Percentiles rank a stretch among this genome's conserved stretches.
Evolutionary conservation across 2,113 vertebrate genomes (phyloP).

Genomic region (Sphaerodactylus townsendi): DNA sequence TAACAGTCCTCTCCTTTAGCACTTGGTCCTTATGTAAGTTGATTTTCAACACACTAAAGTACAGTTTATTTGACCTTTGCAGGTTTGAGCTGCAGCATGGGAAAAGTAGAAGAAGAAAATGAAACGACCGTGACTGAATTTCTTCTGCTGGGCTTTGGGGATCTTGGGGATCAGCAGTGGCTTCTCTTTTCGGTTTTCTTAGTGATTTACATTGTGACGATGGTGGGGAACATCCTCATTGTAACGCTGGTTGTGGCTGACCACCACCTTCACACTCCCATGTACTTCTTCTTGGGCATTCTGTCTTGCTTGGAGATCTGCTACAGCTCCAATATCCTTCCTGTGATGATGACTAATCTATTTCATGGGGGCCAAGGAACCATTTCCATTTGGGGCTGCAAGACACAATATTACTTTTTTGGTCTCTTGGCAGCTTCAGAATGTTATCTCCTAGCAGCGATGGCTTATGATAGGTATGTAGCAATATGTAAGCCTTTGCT

Average conservation of each 20-base stretch:
- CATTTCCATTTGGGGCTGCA: conserved; percentile 25
- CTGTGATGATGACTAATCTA: conserved; percentile 22
- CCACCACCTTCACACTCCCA: conserved; percentile 8
- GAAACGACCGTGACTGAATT: not conserved
- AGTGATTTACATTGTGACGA: conserved; percentile 3
- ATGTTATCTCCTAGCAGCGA: conserved; percentile 37
- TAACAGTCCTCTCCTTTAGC: not conserved
- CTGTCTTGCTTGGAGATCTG: conserved; percentile 6
- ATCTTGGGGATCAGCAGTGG: not conserved
- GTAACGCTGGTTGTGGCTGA: not conserved
- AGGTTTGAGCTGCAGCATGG: not conserved
- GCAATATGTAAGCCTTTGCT: conserved; percentile 30
- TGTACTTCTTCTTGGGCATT: conserved; percentile 23
- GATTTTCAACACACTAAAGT: not conserved
- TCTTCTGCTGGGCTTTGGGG: not conserved
- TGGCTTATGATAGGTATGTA: conserved; percentile 39
- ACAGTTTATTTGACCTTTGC: not conserved
- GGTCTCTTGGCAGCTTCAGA: conserved; percentile 38
- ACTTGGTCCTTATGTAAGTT: not conserved
- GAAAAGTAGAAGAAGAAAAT: not conserved
- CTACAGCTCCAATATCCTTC: conserved; percentile 5
- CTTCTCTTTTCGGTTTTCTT: not conserved
- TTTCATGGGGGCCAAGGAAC: not conserved
- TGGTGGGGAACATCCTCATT: conserved; percentile 8
- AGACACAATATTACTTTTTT: conserved; percentile 49